These are phyloP conservation scores for Lanistes nyassanus DNA, from an alignment of 1,140 invertebrate genomes.

Conservation along the genomic window DNA sequence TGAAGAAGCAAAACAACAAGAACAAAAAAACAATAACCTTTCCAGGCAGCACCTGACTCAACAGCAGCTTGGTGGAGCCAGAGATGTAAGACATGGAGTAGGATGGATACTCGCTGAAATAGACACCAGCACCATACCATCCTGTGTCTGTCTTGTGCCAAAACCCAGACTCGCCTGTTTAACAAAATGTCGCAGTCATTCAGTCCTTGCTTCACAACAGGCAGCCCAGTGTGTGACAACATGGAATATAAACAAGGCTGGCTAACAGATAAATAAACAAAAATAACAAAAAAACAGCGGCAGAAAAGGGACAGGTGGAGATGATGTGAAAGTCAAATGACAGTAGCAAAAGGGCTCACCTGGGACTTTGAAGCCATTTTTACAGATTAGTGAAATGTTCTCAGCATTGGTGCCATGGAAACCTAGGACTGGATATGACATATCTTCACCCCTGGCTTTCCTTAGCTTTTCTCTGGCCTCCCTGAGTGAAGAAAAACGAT, in stretches of 20 bases:
- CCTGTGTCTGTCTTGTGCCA: conserved; percentile 51
- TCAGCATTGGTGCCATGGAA: conserved; percentile 56
- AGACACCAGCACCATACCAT: conserved; percentile 56
- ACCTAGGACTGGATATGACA: conserved; percentile 53
- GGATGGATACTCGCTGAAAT: conserved; percentile 58
- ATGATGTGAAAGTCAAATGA: background rate
- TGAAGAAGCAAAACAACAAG: background rate
- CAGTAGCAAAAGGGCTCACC: conserved; percentile 31
- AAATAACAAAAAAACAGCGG: background rate
- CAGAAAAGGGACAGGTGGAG: background rate
- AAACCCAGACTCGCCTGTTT: conserved; percentile 47
- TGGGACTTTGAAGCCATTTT: conserved; percentile 54
- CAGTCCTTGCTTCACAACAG: too few relatives aligned
- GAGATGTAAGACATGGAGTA: conserved; percentile 57
- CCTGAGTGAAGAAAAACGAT: conserved; percentile 31
- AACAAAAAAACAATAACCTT: conserved; percentile 33
- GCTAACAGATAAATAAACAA: background rate
- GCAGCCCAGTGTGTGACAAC: too few relatives aligned
- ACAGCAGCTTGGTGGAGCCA: conserved; percentile 37
- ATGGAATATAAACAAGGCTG: too few relatives aligned
- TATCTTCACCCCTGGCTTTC: conserved; percentile 45
- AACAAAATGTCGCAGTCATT: too few relatives aligned
- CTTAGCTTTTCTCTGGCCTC: conserved; percentile 47
- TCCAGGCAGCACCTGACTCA: conserved; percentile 57
- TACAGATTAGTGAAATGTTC: conserved; percentile 54